These are phyloP conservation scores for Macrosoma leucophasiata DNA, from an alignment of 2,888 invertebrate species.

Conservation along the genomic window DNA sequence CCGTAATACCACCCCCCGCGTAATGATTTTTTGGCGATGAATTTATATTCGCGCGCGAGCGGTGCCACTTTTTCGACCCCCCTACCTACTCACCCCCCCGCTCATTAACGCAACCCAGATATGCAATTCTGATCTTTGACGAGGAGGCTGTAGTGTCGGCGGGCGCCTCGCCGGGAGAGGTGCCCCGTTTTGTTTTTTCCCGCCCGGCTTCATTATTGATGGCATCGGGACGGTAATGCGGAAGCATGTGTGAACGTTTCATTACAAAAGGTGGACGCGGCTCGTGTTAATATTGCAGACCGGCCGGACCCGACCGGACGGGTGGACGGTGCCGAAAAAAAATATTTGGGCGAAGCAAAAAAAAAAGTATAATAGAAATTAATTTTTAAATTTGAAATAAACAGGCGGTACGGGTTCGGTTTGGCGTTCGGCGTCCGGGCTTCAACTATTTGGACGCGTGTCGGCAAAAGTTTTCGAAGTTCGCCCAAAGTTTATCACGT, in stretches of 20 bases:
- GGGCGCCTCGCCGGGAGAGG: slow-evolving; percentile 72
- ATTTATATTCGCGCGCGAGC: slow-evolving; percentile 82
- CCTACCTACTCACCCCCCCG: slow-evolving; percentile 59
- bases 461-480: slow-evolving; percentile 52
- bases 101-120: slow-evolving; percentile 80
- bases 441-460: slow-evolving; percentile 48
- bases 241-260: slow-evolving; percentile 76
- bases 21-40: slow-evolving; percentile 92
- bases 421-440: slow-evolving; percentile 22
- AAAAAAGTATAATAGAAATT: too few species aligned
- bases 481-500: slow-evolving; percentile 58
- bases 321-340: slow-evolving; percentile 64
- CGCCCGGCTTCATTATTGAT: slow-evolving; percentile 77
- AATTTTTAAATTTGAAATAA: slow-evolving; percentile 33
- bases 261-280: slow-evolving; percentile 75
- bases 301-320: slow-evolving; percentile 71
- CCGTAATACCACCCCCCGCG: slow-evolving; percentile 84
- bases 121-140: slow-evolving; percentile 81
- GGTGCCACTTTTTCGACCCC: slow-evolving; percentile 76
- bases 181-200: slow-evolving; percentile 74
- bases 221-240: slow-evolving; percentile 76
- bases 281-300: slow-evolving; percentile 75
- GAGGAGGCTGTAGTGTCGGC: slow-evolving; percentile 76
- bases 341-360: slow-evolving; percentile 39
- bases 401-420: slow-evolving; percentile 22